Evolutionary conservation across 2,797 vertebrate genomes (phyloP).

Genomic region (Danio aesculapii): DNA sequence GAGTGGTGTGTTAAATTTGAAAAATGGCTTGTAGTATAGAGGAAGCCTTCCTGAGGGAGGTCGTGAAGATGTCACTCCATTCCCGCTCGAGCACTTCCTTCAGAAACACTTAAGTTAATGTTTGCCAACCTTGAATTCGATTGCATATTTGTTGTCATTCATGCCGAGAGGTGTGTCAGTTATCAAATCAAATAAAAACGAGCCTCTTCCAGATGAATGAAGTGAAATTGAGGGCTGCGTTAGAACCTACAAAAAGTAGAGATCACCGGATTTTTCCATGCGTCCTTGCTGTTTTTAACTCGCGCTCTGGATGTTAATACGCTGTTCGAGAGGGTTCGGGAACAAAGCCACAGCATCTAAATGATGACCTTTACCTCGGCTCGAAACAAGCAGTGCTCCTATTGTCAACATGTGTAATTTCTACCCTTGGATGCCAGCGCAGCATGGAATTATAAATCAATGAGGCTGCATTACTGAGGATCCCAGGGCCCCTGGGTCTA

Average conservation of each 20-base stretch:
- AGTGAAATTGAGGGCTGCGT: neutral
- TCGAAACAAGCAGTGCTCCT: slow-evolving; percentile 60
- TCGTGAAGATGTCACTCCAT: slow-evolving; percentile 26
- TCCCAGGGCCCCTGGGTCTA: slow-evolving; percentile 61
- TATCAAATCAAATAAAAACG: neutral
- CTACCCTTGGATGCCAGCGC: slow-evolving; percentile 60
- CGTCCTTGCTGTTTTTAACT: slow-evolving; percentile 36
- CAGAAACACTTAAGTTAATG: slow-evolving; percentile 18
- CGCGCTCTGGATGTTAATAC: slow-evolving; percentile 34
- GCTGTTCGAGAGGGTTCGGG: slow-evolving; percentile 34
- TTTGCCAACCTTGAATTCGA: slow-evolving; percentile 21
- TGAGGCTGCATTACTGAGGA: slow-evolving; percentile 68
- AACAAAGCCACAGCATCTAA: slow-evolving; percentile 71
- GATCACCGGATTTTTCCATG: slow-evolving; percentile 17
- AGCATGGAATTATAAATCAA: slow-evolving; percentile 76
- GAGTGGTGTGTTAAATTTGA: slow-evolving; percentile 38
- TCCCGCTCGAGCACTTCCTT: slow-evolving; percentile 28
- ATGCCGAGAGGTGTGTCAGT: neutral
- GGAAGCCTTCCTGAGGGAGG: slow-evolving; percentile 36
- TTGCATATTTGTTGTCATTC: slow-evolving; percentile 7
- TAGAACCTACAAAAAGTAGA: neutral
- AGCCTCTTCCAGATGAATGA: neutral
- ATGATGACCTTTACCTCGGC: slow-evolving; percentile 75
- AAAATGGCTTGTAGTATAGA: slow-evolving; percentile 30
- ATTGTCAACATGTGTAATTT: slow-evolving; percentile 77